Evolutionary conservation across 1,140 invertebrate genomes (phyloP), one percentile per base, ranked within the genome.

Genomic region (Alviniconcha marisindica): DNA sequence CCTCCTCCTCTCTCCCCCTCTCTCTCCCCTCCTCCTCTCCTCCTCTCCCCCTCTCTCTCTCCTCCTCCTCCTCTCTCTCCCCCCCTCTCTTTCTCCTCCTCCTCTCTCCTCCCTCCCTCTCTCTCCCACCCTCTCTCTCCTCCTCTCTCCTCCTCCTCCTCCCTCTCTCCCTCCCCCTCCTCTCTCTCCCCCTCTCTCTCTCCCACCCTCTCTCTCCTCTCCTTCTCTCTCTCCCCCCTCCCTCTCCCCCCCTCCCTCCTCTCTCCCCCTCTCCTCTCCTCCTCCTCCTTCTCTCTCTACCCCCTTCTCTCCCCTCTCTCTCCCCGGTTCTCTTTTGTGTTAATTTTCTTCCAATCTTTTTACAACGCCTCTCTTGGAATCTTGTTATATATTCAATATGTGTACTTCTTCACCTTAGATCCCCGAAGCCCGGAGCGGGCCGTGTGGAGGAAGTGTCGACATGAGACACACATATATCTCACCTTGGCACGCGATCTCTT

Each of bases 331-430:
- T 69, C 63, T 69, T 69, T n/a, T n/a, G n/a, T n/a, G n/a, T n/a
- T n/a, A n/a, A n/a, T n/a, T n/a, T n/a, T n/a, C n/a, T n/a, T n/a
- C n/a, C n/a, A n/a, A n/a, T n/a, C n/a, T n/a, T n/a, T n/a, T n/a
- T n/a, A n/a, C n/a, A n/a, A n/a, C n/a, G n/a, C n/a, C n/a, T 69
- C 63, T 69, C 63, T 69, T 69, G 63, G 63, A 28, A 24, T 10
- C 44, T 48, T 10, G 44, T 48, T 48, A 48, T 48, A 48, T 48
- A 48, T 48, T 48, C 44, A 48, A 48, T 48, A 48, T 48, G 44
- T 48, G 44, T 18, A 18, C 44, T 48, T 18, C 44, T 5, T 5
- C 44, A 48, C 44, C 44, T 48, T 48, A 48, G 44, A 18, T 48
- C 44, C 44, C 44, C 44, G 18, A 48, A n/a, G n/a, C n/a, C n/a